Conservation (phyloP, 2,113 vertebrate species). For the Tragelaphus imberbis region DNA sequence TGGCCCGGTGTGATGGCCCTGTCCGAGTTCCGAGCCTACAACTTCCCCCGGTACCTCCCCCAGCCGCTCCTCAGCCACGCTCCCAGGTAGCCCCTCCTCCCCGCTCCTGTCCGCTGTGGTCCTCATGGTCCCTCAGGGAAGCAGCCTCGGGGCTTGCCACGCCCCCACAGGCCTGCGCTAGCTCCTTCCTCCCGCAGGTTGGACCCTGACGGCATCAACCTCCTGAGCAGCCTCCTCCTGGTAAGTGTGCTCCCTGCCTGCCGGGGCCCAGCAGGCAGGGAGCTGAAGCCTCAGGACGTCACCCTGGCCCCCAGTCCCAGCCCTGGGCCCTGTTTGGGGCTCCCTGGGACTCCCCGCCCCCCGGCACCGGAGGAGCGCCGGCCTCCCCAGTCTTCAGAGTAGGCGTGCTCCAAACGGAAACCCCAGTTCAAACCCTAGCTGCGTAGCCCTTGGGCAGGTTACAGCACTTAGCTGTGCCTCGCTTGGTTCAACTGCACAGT, state of each 20-base stretch:
- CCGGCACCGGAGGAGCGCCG: fast-evolving
- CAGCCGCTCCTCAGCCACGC: slow-evolving; percentile 93
- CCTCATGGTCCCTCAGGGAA: neutral
- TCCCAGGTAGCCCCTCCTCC: slow-evolving; percentile 83
- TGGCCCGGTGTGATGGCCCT: slow-evolving; percentile 90
- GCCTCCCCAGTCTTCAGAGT: neutral
- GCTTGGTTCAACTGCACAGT: neutral
- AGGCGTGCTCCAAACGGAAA: neutral
- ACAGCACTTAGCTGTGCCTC: neutral
- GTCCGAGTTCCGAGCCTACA: slow-evolving; percentile 90
- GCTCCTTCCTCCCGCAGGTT: slow-evolving; percentile 79
- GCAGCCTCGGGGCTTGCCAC: neutral
- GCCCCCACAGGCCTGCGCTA: neutral
- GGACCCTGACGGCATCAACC: slow-evolving; percentile 92
- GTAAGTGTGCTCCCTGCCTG: slow-evolving; percentile 74
- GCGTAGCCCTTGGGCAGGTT: neutral
- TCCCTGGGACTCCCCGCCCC: fast-evolving
- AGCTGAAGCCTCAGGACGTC: neutral
- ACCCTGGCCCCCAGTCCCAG: neutral
- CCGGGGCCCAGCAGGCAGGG: neutral
- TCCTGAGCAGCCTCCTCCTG: slow-evolving; percentile 87
- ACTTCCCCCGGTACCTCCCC: slow-evolving; percentile 86
- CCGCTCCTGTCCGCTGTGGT: neutral
- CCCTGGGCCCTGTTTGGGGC: neutral
- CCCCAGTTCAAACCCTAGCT: neutral